Base-by-base conservation (phyloP, 1,140 invertebrate species). In the Cyclina sinensis region DNA sequence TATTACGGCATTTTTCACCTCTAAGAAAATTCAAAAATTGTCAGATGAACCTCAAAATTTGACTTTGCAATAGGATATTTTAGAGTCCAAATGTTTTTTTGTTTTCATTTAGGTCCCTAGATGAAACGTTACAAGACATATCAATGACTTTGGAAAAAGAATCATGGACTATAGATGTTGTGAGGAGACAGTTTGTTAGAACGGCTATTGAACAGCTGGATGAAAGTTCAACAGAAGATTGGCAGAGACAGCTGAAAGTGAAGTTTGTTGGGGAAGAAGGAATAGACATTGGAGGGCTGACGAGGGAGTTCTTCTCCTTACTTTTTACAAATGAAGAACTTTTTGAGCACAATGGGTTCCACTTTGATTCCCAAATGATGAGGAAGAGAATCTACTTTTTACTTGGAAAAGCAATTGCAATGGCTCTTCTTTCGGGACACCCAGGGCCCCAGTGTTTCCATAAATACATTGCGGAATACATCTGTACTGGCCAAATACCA, bases 401-500 rank as follows among this genome's bases (percentile, higher is more conserved):
- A 79, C 39, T 79, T 48, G 74, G 74, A 79, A 79, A 54, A 79
- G 74, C 74, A 51, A 79, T 1, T 79, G 43, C 48, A 48, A 32
- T 48, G 39, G 74, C 74, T 43, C 16, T 79, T 27, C 74, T 79
- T 54, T 48, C 74, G 24, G 74, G 74, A 79, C 74, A 79, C 74
- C 74, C 74, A 79, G 74, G 74, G 16, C 74, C 74, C 39, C 39
- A 79, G 18, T 79, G 74, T 54, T 79, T 79, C 43, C 32, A 79
- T 79, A 48, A 48, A 79, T 79, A 51, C 43, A 32, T 79, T 32
- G 48, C 74, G 12, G 48, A 54, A 54, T 79, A 51, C 74, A 79
- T 79, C 48, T 79, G 46, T 79, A 79, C 21, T 79, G 74, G 74
- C 48, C 21, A 79, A 79, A 54, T 51, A 79, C 74, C 74, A 79